These are phyloP conservation scores for Otis tarda DNA, from an alignment of 2,113 vertebrate genomes.

Conservation along the genomic window DNA sequence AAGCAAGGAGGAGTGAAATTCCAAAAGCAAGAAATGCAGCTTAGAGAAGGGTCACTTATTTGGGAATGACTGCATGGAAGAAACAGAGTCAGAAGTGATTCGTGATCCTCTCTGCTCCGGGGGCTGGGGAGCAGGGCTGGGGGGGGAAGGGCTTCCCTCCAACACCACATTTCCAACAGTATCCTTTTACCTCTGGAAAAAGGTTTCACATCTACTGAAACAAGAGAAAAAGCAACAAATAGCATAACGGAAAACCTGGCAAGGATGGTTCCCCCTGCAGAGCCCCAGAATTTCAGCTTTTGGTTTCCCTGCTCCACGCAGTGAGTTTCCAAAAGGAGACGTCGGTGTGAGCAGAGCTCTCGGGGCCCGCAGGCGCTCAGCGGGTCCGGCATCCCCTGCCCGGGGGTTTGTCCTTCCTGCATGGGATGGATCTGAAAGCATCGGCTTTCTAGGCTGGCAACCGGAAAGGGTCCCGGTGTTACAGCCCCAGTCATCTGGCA, in stretches of 20 bases:
- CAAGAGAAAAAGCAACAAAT: neutral
- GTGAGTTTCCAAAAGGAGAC: neutral
- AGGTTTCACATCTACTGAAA: slow-evolving; percentile 11
- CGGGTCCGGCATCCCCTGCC: neutral
- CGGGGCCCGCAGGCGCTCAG: neutral
- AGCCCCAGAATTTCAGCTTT: neutral
- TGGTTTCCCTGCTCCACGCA: neutral
- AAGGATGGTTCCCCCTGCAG: neutral
- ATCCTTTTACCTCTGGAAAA: neutral
- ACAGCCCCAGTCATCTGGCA: neutral
- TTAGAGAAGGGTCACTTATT: neutral
- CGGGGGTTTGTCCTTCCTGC: neutral
- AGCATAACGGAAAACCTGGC: neutral
- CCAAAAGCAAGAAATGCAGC: neutral
- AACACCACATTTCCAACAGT: neutral
- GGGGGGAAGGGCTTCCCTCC: slow-evolving; percentile 33
- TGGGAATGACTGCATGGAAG: slow-evolving; percentile 32
- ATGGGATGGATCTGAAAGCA: neutral
- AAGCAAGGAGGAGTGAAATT: neutral
- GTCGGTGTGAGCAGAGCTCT: neutral
- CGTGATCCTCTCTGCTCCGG: neutral
- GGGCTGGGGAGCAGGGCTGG: neutral
- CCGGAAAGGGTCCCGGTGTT: neutral
- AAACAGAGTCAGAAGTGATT: neutral
- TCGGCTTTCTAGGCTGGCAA: neutral